These are phyloP conservation scores for Pseudochirops corinnae DNA, from an alignment of 2,797 vertebrate species.

Conservation along the genomic window DNA sequence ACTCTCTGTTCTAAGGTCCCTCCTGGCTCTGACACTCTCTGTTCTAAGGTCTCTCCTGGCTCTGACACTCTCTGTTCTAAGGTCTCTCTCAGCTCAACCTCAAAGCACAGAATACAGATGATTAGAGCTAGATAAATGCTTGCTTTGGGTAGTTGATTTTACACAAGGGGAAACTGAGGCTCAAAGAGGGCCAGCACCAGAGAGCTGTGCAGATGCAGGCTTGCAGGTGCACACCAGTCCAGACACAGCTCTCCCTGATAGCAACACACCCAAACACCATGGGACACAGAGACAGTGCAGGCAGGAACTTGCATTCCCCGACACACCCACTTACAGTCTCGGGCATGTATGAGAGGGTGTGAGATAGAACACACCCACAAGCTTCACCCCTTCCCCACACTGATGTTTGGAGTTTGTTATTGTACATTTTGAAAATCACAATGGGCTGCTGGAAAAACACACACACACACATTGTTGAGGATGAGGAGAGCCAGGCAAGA, in stretches of 20 bases:
- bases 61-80: too few relatives aligned
- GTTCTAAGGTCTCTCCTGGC: too few relatives aligned
- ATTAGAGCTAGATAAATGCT: not conserved
- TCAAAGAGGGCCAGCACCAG: not conserved
- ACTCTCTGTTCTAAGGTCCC: too few relatives aligned
- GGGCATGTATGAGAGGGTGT: not conserved
- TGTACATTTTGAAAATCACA: not conserved
- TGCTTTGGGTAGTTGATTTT: not conserved
- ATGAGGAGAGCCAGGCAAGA: not conserved
- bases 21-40: too few relatives aligned
- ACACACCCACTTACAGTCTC: slow-evolving; percentile 4
- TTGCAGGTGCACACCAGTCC: slow-evolving; percentile 45
- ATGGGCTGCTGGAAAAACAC: not conserved
- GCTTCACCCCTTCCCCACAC: not conserved
- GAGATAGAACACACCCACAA: not conserved
- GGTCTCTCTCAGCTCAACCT: too few relatives aligned
- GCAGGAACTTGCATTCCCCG: slow-evolving; percentile 51
- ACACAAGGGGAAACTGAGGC: slow-evolving; percentile 49
- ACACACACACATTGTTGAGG: too few relatives aligned
- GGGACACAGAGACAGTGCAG: slow-evolving; percentile 30
- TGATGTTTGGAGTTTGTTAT: not conserved
- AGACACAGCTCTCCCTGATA: slow-evolving; percentile 30
- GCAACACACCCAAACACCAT: slow-evolving; percentile 1
- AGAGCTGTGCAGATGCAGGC: slow-evolving; percentile 40
- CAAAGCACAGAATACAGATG: not conserved